Evolutionary conservation across 1,140 invertebrate genomes (phyloP), one percentile per base, ranked within the genome.

Genomic region (Ladona fulva): DNA sequence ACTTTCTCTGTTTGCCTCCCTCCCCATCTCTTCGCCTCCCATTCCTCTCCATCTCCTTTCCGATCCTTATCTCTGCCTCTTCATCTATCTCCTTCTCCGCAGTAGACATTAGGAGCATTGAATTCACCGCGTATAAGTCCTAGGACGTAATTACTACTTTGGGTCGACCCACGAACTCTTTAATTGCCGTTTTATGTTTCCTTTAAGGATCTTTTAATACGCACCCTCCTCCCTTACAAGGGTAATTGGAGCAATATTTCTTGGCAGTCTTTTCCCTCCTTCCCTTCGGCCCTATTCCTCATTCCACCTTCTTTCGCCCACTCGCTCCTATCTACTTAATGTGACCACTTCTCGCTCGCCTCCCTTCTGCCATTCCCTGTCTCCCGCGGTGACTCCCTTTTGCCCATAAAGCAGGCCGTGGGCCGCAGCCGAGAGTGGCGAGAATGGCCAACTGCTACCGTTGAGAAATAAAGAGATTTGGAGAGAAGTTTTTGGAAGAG

Each of bases 141-240:
- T 22, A 19, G 52, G 52, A 66, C 52, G 52, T 66, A 66, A 66
- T 66, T 66, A 66, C 52, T 66, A 16, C 52, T 66, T 22, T 22
- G 52, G 52, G n/a, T 66, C 52, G 52, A 66, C 52, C 52, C 52
- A 66, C 52, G n/a, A 66, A 66, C 14, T 22, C n/a, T 66, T 66
- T 66, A 66, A 66, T 66, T 66, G 52, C 52, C 52, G 52, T 66
- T 66, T 66, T 66, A 66, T 66, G 52, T 66, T 66, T 66, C 52
- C n/a, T 66, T 66, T 66, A 66, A 66, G 52, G 52, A 66, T 66
- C 52, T 66, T 66, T 66, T 66, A 66, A 66, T 66, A 66, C 52
- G 52, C 52, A 19, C 52, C 52, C 52, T 22, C 52, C 52, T 66
- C 52, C 52, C n/a, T 66, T 66, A 66, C 52, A 22, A 22, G 52